Base-by-base conservation (phyloP, 2,888 invertebrate species). In the Trissolcus brochymenae region DNA sequence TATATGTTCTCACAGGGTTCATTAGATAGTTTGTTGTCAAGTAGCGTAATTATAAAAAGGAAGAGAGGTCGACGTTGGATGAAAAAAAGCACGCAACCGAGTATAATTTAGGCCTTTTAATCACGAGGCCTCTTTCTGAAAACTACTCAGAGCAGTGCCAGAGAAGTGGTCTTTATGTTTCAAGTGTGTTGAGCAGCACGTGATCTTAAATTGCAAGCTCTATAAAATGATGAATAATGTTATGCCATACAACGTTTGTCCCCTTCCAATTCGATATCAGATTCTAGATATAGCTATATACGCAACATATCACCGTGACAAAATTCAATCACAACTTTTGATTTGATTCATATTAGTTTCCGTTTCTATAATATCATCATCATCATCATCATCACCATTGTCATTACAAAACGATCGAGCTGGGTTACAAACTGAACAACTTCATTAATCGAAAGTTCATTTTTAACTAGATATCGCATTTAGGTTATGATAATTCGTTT, bases 31-130 rank as follows among this genome's bases (percentile, higher is more conserved):
- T 71, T 66, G 67, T 65, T 62, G 68, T 55, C 67, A 79, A 76
- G 68, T 75, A 64, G 71, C 41, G 70, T 68, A 79, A 72, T 79
- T 76, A 68, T 35, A 35, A 35, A 65, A 65, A 67, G 67, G 72
- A 59, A 62, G 51, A 35, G 35, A 78, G 75, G 71, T 75, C 75
- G 78, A 50, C 54, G 61, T 29, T 71, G 66, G 35, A 73, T 72
- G 61, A 76, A 35, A 79, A 75, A 79, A 68, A 60, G 57, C 57
- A 35, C 61, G 61, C 62, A 19, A 53, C 64, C 54, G 55, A 79
- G 76, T 73, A 76, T 79, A 75, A 78, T 78, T 78, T 75, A 78
- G 78, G 75, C 74, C 75, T 64, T 74, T 78, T 75, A 78, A 78
- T 78, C 75, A 72, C 75, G 67, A 72, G 75, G 71, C 75, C 72